Conservation (phyloP, 2,113 vertebrate species). For the Hirundichthys speculiger region DNA sequence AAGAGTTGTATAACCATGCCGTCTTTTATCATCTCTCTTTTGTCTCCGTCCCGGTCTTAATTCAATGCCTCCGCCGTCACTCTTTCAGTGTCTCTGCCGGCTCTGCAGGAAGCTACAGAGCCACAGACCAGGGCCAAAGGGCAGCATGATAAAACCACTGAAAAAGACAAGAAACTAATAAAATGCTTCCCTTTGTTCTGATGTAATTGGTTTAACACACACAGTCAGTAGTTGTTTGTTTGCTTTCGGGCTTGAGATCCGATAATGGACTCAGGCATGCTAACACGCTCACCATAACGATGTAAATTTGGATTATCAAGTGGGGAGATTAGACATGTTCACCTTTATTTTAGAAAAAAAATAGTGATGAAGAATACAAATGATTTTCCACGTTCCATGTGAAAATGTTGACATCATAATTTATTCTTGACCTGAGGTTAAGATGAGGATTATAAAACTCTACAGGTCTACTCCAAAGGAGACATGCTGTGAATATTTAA, state of each 20-base stretch:
- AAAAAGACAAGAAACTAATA: neutral
- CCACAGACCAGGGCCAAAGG: slow-evolving; percentile 10
- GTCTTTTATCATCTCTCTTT: slow-evolving; percentile 32
- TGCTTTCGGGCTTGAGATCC: neutral
- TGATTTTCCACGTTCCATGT: too few relatives aligned
- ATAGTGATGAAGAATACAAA: neutral
- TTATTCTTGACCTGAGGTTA: too few relatives aligned
- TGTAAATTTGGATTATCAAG: neutral
- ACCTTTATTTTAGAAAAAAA: neutral
- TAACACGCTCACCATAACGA: neutral
- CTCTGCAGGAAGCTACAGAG: neutral
- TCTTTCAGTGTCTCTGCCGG: neutral
- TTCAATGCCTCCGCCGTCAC: too few relatives aligned
- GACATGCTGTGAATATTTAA: too few relatives aligned
- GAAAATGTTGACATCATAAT: too few relatives aligned
- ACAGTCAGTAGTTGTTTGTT: neutral
- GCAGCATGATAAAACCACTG: neutral
- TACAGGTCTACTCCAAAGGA: too few relatives aligned
- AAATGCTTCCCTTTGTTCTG: neutral
- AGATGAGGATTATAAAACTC: too few relatives aligned
- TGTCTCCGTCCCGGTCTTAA: slow-evolving; percentile 15
- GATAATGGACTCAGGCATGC: neutral
- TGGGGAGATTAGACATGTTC: neutral
- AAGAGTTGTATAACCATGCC: slow-evolving; percentile 63
- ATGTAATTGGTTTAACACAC: slow-evolving; percentile 8